Percentiles rank a stretch among this genome's conserved stretches.
These are phyloP conservation scores for Bombus difficillimus DNA, from an alignment of 1,140 invertebrate species.

Conservation along the genomic window DNA sequence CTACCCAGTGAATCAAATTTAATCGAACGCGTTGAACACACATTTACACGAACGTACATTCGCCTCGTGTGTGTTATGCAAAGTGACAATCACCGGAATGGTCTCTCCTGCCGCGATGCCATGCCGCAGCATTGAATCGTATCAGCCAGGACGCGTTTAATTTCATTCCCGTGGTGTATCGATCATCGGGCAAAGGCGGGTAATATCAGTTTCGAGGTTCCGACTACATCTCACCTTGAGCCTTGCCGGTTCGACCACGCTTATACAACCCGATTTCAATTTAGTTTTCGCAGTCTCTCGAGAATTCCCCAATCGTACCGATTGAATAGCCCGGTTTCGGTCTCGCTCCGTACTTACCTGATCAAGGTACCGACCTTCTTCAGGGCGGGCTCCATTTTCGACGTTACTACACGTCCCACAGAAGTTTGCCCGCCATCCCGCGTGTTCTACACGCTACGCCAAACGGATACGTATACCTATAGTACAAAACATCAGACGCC, in stretches of 20 bases:
- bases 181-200: conserved; percentile 13
- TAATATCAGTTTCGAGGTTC: neutral
- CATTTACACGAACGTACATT: neutral
- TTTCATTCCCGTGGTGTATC: conserved; percentile 17
- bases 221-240: conserved; percentile 23
- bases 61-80: neutral
- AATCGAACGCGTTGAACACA: neutral
- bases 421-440: neutral
- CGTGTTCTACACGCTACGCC: neutral
- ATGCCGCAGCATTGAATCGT: neutral
- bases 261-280: conserved; percentile 60
- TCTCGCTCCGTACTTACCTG: conserved; percentile 28
- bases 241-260: neutral
- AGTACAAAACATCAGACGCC: neutral
- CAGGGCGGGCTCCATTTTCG: conserved; percentile 29
- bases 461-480: neutral
- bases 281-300: conserved; percentile 47
- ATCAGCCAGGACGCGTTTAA: conserved; percentile 8
- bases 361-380: conserved; percentile 8
- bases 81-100: neutral
- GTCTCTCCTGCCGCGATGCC: neutral
- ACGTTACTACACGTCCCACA: conserved; percentile 22
- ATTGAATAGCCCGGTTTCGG: conserved; percentile 6
- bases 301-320: conserved; percentile 53
- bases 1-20: neutral